These are phyloP conservation scores for Nematopogon swammerdamellus DNA, from an alignment of 2,888 invertebrate genomes.

Conservation along the genomic window DNA sequence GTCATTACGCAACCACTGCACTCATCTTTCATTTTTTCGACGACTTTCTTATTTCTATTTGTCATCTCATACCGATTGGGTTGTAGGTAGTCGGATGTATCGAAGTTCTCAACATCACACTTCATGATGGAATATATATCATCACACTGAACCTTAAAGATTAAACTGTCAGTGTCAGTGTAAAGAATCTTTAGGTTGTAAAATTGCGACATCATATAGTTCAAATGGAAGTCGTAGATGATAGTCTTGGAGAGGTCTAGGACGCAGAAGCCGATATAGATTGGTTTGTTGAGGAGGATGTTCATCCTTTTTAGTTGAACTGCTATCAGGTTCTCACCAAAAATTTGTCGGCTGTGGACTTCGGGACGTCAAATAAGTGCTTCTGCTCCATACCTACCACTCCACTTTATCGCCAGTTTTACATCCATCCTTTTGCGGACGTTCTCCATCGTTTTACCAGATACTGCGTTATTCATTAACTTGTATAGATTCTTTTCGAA, in stretches of 20 bases:
- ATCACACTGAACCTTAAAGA: constrained; percentile 6
- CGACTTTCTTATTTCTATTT: neutral
- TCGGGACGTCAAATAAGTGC: constrained; percentile 1
- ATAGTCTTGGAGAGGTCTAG: constrained; percentile 10
- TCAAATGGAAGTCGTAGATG: constrained; percentile 11
- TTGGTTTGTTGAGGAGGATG: constrained; percentile 10
- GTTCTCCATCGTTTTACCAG: constrained; percentile 13
- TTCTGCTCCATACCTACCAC: constrained; percentile 3
- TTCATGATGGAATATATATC: constrained; percentile 9
- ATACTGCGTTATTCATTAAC: constrained; percentile 9
- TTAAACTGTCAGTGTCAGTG: constrained; percentile 6
- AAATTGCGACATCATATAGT: constrained; percentile 3
- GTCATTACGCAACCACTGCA: neutral
- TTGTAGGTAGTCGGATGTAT: constrained; percentile 7
- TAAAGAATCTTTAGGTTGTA: neutral
- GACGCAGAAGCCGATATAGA: constrained; percentile 10
- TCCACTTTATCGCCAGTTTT: constrained; percentile 8
- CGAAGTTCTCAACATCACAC: constrained; percentile 6
- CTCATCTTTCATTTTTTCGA: neutral
- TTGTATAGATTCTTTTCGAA: constrained; percentile 13
- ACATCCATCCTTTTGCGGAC: constrained; percentile 8
- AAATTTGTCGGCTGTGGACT: constrained; percentile 4
- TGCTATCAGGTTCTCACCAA: constrained; percentile 11
- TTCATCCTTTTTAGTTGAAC: constrained; percentile 9
- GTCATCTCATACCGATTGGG: constrained; percentile 2